A percentile compares a stretch with the other conserved stretches of the same genome.
phyloP scores from a whole-genome alignment of 1,140 invertebrate species.

The Solenopsis invicta region DNA sequence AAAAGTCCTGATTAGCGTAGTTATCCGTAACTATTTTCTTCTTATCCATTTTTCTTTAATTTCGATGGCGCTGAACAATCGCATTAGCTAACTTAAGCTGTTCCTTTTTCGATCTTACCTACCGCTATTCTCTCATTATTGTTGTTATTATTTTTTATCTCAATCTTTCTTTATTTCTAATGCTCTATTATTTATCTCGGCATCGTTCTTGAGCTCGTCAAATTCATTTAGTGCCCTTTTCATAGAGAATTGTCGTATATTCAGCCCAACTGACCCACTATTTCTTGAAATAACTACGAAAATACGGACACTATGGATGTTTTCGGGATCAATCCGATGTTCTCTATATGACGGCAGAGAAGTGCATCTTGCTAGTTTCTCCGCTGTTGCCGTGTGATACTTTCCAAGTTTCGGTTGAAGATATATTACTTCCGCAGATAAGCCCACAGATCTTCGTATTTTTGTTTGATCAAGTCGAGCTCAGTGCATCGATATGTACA shows the following conservation, averaged over 20 bases:
- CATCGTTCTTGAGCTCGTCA: conserved; percentile 43
- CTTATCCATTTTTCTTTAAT: conserved; percentile 32
- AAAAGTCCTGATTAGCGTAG: conserved; percentile 30
- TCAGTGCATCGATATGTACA: conserved; percentile 16
- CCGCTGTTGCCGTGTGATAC: conserved; percentile 47
- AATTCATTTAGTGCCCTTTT: conserved; percentile 31
- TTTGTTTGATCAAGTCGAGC: conserved; percentile 69
- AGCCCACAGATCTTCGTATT: conserved; percentile 61
- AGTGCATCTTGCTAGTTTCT: conserved; percentile 49
- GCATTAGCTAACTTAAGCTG: conserved; percentile 4
- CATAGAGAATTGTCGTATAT: conserved; percentile 34
- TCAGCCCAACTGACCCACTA: conserved; percentile 54
- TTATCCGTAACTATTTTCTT: conserved; percentile 40
- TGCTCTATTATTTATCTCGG: background rate
- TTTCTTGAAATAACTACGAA: conserved; percentile 41
- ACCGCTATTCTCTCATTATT: background rate
- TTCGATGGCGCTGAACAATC: conserved; percentile 2
- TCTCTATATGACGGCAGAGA: conserved; percentile 52
- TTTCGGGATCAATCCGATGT: conserved; percentile 70
- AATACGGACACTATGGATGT: conserved; percentile 69
- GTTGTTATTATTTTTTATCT: conserved; percentile 38
- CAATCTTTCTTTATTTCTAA: background rate
- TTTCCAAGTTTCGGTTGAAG: conserved; percentile 65
- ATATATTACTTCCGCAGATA: conserved; percentile 72
- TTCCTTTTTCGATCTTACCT: conserved; percentile 19